Base-by-base conservation (phyloP, 2,797 vertebrate species). In the Botia kubotai region DNA sequence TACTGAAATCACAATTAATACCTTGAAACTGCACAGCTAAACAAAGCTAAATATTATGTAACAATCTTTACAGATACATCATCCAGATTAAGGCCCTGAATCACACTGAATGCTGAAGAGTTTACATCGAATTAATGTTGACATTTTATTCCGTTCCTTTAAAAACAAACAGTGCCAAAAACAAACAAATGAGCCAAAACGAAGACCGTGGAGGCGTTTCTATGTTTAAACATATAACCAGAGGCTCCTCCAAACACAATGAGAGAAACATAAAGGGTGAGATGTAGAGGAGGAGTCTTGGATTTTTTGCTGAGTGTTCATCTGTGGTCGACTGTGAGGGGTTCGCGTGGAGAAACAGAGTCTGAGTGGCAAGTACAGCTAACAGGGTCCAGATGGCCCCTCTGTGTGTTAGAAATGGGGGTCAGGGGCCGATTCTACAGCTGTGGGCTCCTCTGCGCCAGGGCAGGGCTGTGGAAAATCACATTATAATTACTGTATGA, bases 271-370 rank as follows among this genome's bases (percentile, higher is more conserved):
- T 83, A 79, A 67, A 85, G 73, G 10, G 60, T 81, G 21, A 79
- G 79, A 81, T 26, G 19, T 23, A 75, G 74, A 60, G 48, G 57
- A 80, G 65, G 74, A 33, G 82, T 48, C 68, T 84, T 77, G 78
- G 65, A n/a, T 29, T 36, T 83, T 85, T 57, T 86, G 86, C 84
- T 86, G 85, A 87, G 83, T 83, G 75, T 84, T 84, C 83, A 85
- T 84, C 83, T 86, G 88, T 11, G 88, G 85, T 83, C 81, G 83
- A 75, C 73, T 84, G 58, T 48, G 39, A 80, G 81, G 75, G 82
- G 82, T 46, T 67, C 70, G 46, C 33, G n/a, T 75, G 77, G 79
- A 76, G 74, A 76, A 29, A 69, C 67, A 79, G 82, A 74, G 79
- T 76, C 79, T 73, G 79, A 83, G 69, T 85, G 80, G 87, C 75